Conservation (phyloP, 2,797 vertebrate genomes). For the Oceanodroma leucorhoa region DNA sequence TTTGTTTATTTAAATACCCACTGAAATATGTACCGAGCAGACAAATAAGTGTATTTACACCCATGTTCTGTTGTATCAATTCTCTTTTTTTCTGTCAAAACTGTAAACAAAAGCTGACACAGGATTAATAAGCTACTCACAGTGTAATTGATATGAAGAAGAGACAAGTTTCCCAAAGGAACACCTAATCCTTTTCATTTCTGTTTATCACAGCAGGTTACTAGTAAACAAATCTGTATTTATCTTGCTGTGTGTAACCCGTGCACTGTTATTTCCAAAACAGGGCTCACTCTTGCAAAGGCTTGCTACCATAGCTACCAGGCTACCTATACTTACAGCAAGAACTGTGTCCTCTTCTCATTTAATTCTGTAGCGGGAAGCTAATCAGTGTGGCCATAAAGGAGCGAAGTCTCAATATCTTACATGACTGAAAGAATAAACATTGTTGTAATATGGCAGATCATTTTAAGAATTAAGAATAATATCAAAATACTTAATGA, state of each 20-base stretch:
- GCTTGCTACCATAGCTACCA: slow-evolving; percentile 33
- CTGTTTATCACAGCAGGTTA: not conserved
- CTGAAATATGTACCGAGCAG: not conserved
- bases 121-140: slow-evolving; percentile 6
- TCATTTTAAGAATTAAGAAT: not conserved
- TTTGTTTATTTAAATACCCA: not conserved
- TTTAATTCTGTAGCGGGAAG: not conserved
- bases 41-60: not conserved
- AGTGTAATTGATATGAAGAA: slow-evolving; percentile 2
- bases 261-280: not conserved
- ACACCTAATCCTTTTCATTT: not conserved
- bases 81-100: not conserved
- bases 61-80: not conserved
- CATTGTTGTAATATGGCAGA: not conserved
- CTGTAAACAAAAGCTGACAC: slow-evolving; percentile 17
- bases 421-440: not conserved
- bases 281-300: not conserved
- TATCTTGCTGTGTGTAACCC: not conserved
- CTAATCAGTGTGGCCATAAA: not conserved
- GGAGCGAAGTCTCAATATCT: not conserved
- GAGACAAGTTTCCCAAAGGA: not conserved
- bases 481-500: not conserved
- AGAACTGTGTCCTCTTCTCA: not conserved
- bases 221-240: slow-evolving; percentile 22
- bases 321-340: not conserved